Base-by-base conservation (phyloP, 2,888 invertebrate species). In the Phengaris arion region DNA sequence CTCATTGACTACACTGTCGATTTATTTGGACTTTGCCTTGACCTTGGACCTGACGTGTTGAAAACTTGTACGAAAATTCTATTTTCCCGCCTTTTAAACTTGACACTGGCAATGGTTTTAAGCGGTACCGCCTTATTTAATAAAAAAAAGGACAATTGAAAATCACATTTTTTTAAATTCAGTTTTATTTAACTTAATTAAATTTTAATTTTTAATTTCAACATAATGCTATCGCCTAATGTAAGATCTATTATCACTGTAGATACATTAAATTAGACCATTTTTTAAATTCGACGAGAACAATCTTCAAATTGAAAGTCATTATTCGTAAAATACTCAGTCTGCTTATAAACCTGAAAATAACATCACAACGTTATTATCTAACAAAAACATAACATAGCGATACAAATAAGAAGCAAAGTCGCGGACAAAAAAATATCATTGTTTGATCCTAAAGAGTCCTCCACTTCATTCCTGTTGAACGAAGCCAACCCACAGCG, bases 181-280 rank as follows among this genome's bases (percentile, higher is more conserved):
- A 80, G 75, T 77, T 80, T 77, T 78, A 82, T 82, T 82, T 82
- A 81, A 81, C 59, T 68, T 76, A 76, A 45, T 68, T 57, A 74
- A 54, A 75, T 75, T 74, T 72, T 55, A 35, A 13, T 72, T 72
- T 52, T 72, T 13, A 72, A 54, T 72, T 72, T 72, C 52, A 54
- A 72, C 52, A 54, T 54, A 72, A 54, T 22, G 12, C 52, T 72
- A 72, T 72, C 35, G 72, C 12, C 54, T 72, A 52, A 54, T 54
- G 72, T 54, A 54, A 72, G 51, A 35, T 35, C 22, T 72, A 51
- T 35, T 35, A 54, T 72, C 72, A 72, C 72, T 54, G 48, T 72
- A 72, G 72, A 54, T 72, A 54, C 72, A 72, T 72, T 7, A 72
- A 13, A 72, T 72, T 52, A 72, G 52, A 72, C 72, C 52, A 15